These are phyloP conservation scores for Ceyx margarethae DNA, from an alignment of 2,113 vertebrate genomes.

Conservation along the genomic window DNA sequence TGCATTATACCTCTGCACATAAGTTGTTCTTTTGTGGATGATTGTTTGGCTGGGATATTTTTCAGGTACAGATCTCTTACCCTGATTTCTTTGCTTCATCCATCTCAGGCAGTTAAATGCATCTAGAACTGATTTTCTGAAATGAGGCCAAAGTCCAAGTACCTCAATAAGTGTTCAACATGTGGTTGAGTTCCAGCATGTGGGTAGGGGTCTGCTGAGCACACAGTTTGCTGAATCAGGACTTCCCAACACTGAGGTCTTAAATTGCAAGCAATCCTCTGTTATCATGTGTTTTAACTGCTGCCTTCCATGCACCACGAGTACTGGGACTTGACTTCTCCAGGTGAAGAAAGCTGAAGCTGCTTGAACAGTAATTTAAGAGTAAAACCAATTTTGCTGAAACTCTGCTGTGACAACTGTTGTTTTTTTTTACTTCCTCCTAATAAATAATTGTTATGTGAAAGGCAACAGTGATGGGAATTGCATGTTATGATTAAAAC, in stretches of 20 bases:
- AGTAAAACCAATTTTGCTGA: neutral
- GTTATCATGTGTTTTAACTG: neutral
- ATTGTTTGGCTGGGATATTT: conserved; percentile 35
- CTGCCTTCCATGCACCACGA: neutral
- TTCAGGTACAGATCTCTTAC: conserved; percentile 43
- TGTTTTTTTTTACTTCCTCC: neutral
- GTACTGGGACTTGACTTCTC: neutral
- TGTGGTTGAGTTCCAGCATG: conserved; percentile 59
- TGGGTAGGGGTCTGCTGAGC: conserved; percentile 16
- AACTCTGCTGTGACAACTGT: neutral
- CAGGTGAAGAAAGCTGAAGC: neutral
- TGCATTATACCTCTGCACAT: conserved; percentile 8
- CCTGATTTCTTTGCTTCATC: conserved; percentile 37
- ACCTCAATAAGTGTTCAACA: conserved; percentile 54
- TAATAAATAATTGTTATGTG: neutral
- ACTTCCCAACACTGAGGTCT: conserved; percentile 15
- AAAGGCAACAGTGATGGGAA: neutral
- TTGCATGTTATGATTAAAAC: neutral
- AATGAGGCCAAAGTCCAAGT: conserved; percentile 35
- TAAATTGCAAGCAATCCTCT: conserved; percentile 24
- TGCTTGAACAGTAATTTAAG: neutral
- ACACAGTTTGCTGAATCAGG: conserved; percentile 54
- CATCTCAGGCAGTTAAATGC: conserved; percentile 44
- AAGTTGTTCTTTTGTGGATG: conserved; percentile 43
- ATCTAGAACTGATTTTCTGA: conserved; percentile 51